These are phyloP conservation scores for Mythimna pallens DNA, from an alignment of 2,888 invertebrate genomes.

Conservation along the genomic window DNA sequence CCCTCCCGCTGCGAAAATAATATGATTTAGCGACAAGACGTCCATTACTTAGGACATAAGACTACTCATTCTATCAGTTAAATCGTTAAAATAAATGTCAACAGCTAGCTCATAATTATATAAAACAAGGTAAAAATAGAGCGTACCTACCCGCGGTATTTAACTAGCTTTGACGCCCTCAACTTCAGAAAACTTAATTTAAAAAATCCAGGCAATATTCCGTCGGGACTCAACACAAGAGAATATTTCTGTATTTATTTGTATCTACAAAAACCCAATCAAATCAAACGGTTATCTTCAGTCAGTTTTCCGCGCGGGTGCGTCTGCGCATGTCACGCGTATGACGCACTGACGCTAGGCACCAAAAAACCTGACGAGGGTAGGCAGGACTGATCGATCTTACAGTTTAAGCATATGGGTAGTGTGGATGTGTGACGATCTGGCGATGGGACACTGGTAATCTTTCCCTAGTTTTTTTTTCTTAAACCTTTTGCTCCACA, in stretches of 20 bases:
- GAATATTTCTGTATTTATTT: slow-evolving; percentile 20
- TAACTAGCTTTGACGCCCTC: not conserved
- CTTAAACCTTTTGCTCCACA: too few relatives aligned
- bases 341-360: slow-evolving; percentile 35
- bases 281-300: slow-evolving; percentile 53
- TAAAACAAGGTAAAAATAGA: not conserved
- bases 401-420: slow-evolving; percentile 24
- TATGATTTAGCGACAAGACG: too few relatives aligned
- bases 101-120: not conserved
- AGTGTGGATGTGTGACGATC: not conserved
- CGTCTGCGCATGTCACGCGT: slow-evolving; percentile 70
- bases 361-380: slow-evolving; percentile 67
- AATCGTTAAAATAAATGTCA: too few relatives aligned
- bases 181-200: not conserved
- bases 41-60: not conserved
- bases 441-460: too few relatives aligned
- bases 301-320: slow-evolving; percentile 70
- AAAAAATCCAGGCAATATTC: not conserved
- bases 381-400: slow-evolving; percentile 55
- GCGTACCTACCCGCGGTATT: not conserved
- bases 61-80: not conserved
- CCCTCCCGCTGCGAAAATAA: too few relatives aligned
- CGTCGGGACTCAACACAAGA: slow-evolving; percentile 3
- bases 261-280: slow-evolving; percentile 29
- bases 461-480: too few relatives aligned